Percentiles rank a stretch among this genome's conserved stretches.
Evolutionary conservation across 1,140 invertebrate species (phyloP).

Genomic region (Ctenoplectra terminalis): DNA sequence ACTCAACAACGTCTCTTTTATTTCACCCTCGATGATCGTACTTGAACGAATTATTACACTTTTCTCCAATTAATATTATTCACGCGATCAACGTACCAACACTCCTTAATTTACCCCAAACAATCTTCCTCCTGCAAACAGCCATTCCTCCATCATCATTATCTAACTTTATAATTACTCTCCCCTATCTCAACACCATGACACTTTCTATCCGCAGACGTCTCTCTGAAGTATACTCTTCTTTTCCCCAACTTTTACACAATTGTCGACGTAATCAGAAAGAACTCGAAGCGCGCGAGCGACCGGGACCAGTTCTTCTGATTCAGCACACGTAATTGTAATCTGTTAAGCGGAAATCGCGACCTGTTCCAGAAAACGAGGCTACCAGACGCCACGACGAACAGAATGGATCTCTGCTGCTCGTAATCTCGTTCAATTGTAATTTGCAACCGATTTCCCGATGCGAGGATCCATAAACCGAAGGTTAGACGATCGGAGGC

Average conservation of each 20-base stretch:
- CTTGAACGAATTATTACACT: neutral
- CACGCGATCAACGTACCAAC: too few relatives aligned
- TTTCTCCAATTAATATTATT: too few relatives aligned
- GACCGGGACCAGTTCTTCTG: neutral
- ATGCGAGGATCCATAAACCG: neutral
- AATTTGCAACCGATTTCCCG: slow-evolving; percentile 49
- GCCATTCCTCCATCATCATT: neutral
- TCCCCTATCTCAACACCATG: neutral
- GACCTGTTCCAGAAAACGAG: neutral
- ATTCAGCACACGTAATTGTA: slow-evolving; percentile 7
- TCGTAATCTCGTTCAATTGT: slow-evolving; percentile 37
- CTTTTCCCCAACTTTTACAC: neutral
- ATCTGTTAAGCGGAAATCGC: slow-evolving; percentile 32
- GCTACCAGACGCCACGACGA: neutral
- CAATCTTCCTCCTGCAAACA: too few relatives aligned
- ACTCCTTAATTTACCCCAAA: too few relatives aligned
- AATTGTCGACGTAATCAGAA: neutral
- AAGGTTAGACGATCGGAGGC: neutral
- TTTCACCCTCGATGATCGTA: too few relatives aligned
- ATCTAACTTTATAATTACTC: neutral
- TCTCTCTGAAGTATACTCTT: neutral
- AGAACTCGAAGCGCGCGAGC: neutral
- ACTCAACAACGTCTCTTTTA: too few relatives aligned
- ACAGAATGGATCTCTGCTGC: slow-evolving; percentile 2
- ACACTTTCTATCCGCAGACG: neutral